Evolutionary conservation across 2,113 vertebrate species (phyloP).

Genomic region (Phrynosoma blainvillii): DNA sequence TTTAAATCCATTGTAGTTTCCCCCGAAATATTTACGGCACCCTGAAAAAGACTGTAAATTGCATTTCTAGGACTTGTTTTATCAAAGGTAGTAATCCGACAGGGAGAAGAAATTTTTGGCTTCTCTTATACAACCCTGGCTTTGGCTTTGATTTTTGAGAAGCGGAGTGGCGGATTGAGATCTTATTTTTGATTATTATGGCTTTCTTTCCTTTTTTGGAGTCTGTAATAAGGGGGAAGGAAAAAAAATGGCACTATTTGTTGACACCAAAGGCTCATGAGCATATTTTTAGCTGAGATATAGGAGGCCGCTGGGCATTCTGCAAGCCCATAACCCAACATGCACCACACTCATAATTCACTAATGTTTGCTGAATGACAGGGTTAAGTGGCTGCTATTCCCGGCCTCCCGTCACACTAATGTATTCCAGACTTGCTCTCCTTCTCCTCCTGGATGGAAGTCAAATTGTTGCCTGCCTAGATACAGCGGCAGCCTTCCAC

Average conservation of each 20-base stretch:
- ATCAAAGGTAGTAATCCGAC: constrained; percentile 69
- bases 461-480: constrained; percentile 60
- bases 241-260: constrained; percentile 49
- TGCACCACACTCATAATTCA: constrained; percentile 68
- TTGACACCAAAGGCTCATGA: constrained; percentile 52
- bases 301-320: constrained; percentile 43
- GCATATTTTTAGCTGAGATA: constrained; percentile 27
- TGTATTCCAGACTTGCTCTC: constrained; percentile 63
- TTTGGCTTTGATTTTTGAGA: constrained; percentile 59
- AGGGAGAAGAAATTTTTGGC: constrained; percentile 62
- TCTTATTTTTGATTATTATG: constrained; percentile 46
- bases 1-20: not conserved
- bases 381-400: constrained; percentile 75
- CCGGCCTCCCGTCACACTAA: constrained; percentile 68
- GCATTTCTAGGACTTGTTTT: constrained; percentile 65
- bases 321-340: constrained; percentile 49
- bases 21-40: constrained; percentile 55
- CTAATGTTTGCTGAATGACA: constrained; percentile 72
- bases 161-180: constrained; percentile 60
- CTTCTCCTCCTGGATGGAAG: constrained; percentile 58
- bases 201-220: constrained; percentile 16
- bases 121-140: constrained; percentile 59
- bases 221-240: constrained; percentile 18
- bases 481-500: constrained; percentile 53
- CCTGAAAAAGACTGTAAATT: constrained; percentile 59